These are phyloP conservation scores for Ellobius talpinus DNA, from an alignment of 2,113 vertebrate genomes.

Conservation along the genomic window DNA sequence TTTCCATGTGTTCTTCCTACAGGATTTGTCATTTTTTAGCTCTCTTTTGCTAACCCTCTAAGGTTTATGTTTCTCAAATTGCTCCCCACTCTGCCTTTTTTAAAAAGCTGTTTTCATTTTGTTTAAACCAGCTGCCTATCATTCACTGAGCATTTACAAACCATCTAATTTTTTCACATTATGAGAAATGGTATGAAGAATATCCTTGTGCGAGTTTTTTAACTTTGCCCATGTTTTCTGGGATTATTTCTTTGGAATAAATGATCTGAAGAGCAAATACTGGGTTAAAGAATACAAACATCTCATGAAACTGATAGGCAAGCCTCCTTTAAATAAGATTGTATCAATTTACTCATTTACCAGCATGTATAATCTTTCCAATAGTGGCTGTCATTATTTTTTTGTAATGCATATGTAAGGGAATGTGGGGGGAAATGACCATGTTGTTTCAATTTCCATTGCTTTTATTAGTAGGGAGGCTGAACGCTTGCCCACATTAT, in stretches of 20 bases:
- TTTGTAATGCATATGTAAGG: conserved; percentile 45
- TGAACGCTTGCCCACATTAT: conserved; percentile 66
- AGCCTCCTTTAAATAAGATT: conserved; percentile 36
- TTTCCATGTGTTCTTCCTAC: not conserved
- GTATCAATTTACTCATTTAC: conserved; percentile 61
- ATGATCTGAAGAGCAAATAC: conserved; percentile 23
- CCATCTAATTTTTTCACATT: conserved; percentile 20
- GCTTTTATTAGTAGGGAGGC: conserved; percentile 56
- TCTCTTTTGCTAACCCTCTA: not conserved
- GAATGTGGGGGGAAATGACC: not conserved
- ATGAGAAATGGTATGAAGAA: not conserved
- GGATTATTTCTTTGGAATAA: conserved; percentile 32
- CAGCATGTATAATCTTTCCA: conserved; percentile 42
- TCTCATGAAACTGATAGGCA: conserved; percentile 35
- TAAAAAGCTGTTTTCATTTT: conserved; percentile 8
- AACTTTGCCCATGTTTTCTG: conserved; percentile 8
- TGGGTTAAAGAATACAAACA: conserved; percentile 60
- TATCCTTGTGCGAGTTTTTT: conserved; percentile 17
- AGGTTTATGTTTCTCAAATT: not conserved
- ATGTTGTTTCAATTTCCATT: conserved; percentile 69
- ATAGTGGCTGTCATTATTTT: conserved; percentile 36
- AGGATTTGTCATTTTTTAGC: not conserved
- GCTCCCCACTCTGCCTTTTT: not conserved
- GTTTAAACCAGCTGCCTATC: conserved; percentile 11
- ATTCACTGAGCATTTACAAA: not conserved